Evolutionary conservation across 2,797 vertebrate species (phyloP).

Genomic region (Melanotaenia nigrans): DNA sequence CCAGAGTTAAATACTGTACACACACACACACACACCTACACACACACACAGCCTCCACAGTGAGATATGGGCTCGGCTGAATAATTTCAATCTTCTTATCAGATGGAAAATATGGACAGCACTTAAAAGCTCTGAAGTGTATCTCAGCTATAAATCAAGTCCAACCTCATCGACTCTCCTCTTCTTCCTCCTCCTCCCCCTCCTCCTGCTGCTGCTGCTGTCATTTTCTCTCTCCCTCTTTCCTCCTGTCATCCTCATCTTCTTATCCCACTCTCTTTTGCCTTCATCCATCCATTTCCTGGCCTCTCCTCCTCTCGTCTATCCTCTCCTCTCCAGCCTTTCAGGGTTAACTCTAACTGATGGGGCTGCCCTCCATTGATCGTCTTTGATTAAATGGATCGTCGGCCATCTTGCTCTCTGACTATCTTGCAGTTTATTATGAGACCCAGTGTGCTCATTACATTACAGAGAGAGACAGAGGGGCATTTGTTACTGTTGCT

Average conservation of each 20-base stretch:
- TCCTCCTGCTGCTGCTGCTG: background rate
- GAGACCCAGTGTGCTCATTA: conserved; percentile 47
- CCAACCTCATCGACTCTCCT: conserved; percentile 40
- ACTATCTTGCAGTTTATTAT: conserved; percentile 53
- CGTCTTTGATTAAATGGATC: conserved; percentile 75
- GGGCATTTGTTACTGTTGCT: conserved; percentile 41
- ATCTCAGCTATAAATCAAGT: conserved; percentile 73
- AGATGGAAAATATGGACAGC: conserved; percentile 76
- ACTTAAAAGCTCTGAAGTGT: conserved; percentile 76
- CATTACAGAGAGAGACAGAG: conserved; percentile 50
- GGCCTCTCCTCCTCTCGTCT: background rate
- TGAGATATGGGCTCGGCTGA: conserved; percentile 50
- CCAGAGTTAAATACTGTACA: conserved; percentile 28
- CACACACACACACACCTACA: conserved; percentile 12
- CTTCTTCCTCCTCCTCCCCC: background rate
- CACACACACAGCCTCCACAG: conserved; percentile 6
- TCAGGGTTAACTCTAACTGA: conserved; percentile 70
- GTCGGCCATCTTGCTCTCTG: conserved; percentile 58
- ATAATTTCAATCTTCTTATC: conserved; percentile 75
- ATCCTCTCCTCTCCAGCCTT: conserved; percentile 20
- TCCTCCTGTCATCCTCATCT: background rate
- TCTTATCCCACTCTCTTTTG: background rate
- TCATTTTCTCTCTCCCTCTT: background rate
- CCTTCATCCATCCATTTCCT: conserved; percentile 3
- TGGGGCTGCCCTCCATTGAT: conserved; percentile 66